Percentiles rank a stretch among this genome's conserved stretches.
Evolutionary conservation across 1,140 invertebrate species (phyloP).

Genomic region (Prorops nasuta): DNA sequence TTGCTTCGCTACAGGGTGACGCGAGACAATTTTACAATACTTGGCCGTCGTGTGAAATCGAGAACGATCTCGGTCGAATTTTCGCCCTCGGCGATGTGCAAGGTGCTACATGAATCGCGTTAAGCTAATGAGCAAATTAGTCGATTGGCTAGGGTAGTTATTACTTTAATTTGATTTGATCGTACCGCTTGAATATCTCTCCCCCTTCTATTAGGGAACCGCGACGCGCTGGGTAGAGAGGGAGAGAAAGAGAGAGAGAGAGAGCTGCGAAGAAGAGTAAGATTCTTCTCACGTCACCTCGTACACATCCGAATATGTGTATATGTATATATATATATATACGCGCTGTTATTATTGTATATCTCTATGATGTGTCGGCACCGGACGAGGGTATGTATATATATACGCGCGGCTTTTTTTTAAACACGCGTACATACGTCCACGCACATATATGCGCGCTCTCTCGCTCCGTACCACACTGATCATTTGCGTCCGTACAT

Average conservation of each 20-base stretch:
- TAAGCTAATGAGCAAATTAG: too few species aligned
- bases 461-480: conserved; percentile 19
- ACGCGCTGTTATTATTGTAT: too few species aligned
- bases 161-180: too few species aligned
- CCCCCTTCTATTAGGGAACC: too few species aligned
- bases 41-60: conserved; percentile 9
- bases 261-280: conserved; percentile 18
- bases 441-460: background rate
- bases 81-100: background rate
- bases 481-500: conserved; percentile 28
- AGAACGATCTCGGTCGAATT: background rate
- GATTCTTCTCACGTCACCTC: conserved; percentile 27
- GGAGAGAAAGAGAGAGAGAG: too few species aligned
- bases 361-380: conserved; percentile 18
- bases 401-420: background rate
- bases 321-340: too few species aligned
- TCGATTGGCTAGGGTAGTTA: too few species aligned
- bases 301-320: conserved; percentile 19
- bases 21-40: conserved; percentile 27
- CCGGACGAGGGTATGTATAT: conserved; percentile 18
- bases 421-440: too few species aligned
- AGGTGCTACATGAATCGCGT: background rate
- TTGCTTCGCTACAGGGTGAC: conserved; percentile 30
- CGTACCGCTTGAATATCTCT: too few species aligned
- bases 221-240: too few species aligned